Conservation (phyloP, 2,888 invertebrate species). For the Stenchaetothrips biformis region DNA sequence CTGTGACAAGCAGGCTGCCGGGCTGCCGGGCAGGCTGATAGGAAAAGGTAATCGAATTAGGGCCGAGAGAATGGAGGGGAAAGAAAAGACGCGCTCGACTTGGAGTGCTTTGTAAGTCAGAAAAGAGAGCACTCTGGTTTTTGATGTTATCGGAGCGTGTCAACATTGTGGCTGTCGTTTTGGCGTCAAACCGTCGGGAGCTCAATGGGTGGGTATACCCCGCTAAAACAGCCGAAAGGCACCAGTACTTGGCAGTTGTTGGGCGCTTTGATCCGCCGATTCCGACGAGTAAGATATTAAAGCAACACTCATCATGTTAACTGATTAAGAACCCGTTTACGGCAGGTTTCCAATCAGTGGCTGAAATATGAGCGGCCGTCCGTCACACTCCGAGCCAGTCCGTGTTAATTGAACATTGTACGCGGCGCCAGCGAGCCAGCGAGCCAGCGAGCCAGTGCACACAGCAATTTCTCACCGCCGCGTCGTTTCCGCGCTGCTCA, state of each 20-base stretch:
- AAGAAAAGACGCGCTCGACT: not conserved
- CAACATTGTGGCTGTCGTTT: too few species aligned
- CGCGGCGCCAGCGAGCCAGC: not conserved
- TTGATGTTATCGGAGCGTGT: not conserved
- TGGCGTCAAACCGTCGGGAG: too few species aligned
- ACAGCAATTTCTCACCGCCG: too few species aligned
- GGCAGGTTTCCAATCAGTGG: slow-evolving; percentile 20
- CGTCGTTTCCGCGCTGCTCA: too few species aligned
- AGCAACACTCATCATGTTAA: slow-evolving; percentile 16
- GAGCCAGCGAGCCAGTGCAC: too few species aligned
- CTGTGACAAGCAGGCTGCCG: too few species aligned
- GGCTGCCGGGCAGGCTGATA: not conserved
- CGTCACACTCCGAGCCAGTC: slow-evolving; percentile 14
- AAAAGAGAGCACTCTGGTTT: not conserved
- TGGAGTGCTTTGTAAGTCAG: not conserved
- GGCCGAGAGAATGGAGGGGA: not conserved
- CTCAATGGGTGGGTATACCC: too few species aligned
- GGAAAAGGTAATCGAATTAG: slow-evolving; percentile 8
- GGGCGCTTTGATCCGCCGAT: not conserved
- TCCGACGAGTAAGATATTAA: slow-evolving; percentile 4
- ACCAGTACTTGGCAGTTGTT: too few species aligned
- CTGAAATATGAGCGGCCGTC: slow-evolving; percentile 24
- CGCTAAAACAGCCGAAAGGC: too few species aligned
- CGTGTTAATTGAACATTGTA: slow-evolving; percentile 19
- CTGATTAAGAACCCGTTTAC: slow-evolving; percentile 24